These are phyloP conservation scores for Brachionus plicatilis DNA, from an alignment of 1,140 invertebrate species.

Conservation along the genomic window DNA sequence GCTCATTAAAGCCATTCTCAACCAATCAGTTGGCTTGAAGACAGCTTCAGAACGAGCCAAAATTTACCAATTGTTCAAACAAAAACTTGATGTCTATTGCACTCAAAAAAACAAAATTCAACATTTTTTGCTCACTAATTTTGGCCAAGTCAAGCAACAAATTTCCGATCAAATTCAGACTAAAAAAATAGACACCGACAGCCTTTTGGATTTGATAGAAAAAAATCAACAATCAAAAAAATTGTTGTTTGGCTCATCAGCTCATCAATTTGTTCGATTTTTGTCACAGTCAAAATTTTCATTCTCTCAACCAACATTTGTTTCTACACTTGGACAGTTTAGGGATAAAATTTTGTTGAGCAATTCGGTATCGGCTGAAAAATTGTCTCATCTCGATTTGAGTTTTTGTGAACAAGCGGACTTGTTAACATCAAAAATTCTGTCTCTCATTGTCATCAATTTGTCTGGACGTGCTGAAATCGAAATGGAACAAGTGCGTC, in stretches of 20 bases:
- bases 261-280: not conserved
- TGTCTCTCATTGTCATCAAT: not conserved
- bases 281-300: slow-evolving; percentile 14
- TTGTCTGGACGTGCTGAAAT: not conserved
- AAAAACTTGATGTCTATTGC: not conserved
- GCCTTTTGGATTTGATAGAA: not conserved
- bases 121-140: not conserved
- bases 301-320: not conserved
- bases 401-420: not conserved
- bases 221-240: not conserved
- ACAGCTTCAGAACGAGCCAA: not conserved
- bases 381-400: not conserved
- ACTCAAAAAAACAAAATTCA: not conserved
- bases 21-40: not conserved
- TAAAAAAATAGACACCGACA: not conserved
- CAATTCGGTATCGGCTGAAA: not conserved
- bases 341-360: not conserved
- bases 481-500: not conserved
- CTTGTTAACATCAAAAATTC: not conserved
- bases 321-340: not conserved
- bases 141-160: not conserved
- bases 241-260: not conserved
- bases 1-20: not conserved
- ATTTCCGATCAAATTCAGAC: not conserved
- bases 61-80: not conserved